Base-by-base conservation (phyloP, 2,113 vertebrate species). In the Leptodactylus fuscus region DNA sequence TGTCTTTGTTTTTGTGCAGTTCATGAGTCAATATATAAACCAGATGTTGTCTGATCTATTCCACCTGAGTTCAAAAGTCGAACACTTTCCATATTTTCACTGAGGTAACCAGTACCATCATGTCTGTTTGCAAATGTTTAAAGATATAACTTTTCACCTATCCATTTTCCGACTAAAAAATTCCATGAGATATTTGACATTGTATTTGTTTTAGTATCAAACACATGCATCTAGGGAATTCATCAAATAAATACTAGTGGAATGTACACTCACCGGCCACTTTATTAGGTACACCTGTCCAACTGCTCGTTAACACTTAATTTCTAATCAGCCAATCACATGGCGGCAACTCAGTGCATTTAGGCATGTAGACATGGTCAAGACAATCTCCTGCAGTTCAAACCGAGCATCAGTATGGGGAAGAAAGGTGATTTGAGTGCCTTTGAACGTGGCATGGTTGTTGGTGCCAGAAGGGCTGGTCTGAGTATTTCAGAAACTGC, bases 41-140 rank as follows among this genome's bases (percentile, higher is more conserved):
- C 81, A 74, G 81, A 83, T 83, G 81, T 38, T 58, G 51, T 74
- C 51, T 58, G 69, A 83, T 83, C 20, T 71, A 73, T 83, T 55
- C 51, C 49, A 73, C 81, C 69, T 73, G 49, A 73, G 81, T 74
- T 44, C 29, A 58, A 38, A 83, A 53, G 69, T 83, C 49, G 60
- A 34, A 82, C 34, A 16, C 29, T 51, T 58, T 44, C n/a, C 32
- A 74, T 74, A 20, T 24, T 74, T 53, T 71, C 5, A n/a, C 9
- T 70, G 16, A 18, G 62, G 29, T 18, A 69, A 81, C 36, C 36
- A 41, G 24, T 70, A 69, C 36, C 51, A 78, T 20, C 46, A 55
- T 65, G 32, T 34, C 29, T n/a, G 34, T n/a, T 41, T 24, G 12
- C 3, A 71, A 71, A 71, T n/a, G 8, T 5, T 10, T 13, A 41